Conservation (phyloP, 2,797 vertebrate genomes). For the Chiloscyllium punctatum region DNA sequence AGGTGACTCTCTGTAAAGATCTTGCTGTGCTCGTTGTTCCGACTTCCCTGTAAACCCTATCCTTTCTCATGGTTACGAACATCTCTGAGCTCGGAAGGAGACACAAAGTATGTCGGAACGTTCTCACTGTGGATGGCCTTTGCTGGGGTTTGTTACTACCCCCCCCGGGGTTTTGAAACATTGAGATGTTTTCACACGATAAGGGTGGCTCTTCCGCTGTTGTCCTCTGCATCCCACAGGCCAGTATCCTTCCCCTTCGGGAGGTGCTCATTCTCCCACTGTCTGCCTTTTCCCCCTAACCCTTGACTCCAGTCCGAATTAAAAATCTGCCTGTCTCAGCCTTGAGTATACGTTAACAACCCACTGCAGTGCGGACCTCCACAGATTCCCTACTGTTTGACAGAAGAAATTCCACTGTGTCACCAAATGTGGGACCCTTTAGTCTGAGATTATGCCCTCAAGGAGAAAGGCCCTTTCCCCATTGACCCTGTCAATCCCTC, state of each 20-base stretch:
- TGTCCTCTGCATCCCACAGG: neutral
- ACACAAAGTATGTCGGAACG: neutral
- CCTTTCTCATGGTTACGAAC: neutral
- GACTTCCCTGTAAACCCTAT: constrained; percentile 26
- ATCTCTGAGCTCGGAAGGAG: neutral
- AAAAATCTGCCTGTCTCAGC: too few relatives aligned
- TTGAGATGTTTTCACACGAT: too few relatives aligned
- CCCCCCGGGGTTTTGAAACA: neutral
- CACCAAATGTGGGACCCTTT: too few relatives aligned
- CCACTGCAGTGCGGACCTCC: too few relatives aligned
- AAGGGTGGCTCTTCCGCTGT: constrained; percentile 41
- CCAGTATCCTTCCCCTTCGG: neutral
- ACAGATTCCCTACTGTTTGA: too few relatives aligned
- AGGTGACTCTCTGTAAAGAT: constrained; percentile 54
- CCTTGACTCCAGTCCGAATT: too few relatives aligned
- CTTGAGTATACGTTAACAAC: too few relatives aligned
- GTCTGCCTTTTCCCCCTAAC: too few relatives aligned
- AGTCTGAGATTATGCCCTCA: too few relatives aligned
- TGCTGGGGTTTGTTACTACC: neutral
- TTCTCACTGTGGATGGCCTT: neutral
- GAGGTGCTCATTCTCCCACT: neutral
- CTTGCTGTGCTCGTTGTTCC: constrained; percentile 51
- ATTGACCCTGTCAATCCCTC: too few relatives aligned
- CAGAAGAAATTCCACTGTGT: too few relatives aligned
- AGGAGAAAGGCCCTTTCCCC: too few relatives aligned